These are phyloP conservation scores for Austrofundulus limnaeus DNA, from an alignment of 2,113 vertebrate genomes.

Conservation along the genomic window DNA sequence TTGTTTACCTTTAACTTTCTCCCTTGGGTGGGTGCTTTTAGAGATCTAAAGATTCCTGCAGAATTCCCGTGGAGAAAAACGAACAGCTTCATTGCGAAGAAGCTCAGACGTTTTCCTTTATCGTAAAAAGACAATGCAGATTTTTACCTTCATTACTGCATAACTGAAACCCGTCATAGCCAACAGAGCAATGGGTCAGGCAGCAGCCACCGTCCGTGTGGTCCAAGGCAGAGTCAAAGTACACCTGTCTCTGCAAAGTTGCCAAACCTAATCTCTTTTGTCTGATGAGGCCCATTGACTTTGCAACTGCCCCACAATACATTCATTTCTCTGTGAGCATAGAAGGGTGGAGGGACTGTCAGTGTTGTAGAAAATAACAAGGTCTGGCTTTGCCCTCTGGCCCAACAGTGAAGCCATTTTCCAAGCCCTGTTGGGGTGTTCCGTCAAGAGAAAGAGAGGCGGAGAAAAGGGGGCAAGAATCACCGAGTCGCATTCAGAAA, in stretches of 20 bases:
- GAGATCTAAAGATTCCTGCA: constrained; percentile 55
- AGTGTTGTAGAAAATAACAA: constrained; percentile 58
- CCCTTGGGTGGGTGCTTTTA: constrained; percentile 45
- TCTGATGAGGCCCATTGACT: constrained; percentile 70
- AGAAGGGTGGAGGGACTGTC: constrained; percentile 40
- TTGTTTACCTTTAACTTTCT: constrained; percentile 61
- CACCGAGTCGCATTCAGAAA: constrained; percentile 73
- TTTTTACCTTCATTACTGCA: constrained; percentile 1
- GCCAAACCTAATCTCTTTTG: constrained; percentile 75
- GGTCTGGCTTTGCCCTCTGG: constrained; percentile 65
- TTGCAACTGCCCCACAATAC: constrained; percentile 64
- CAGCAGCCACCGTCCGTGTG: constrained; percentile 53
- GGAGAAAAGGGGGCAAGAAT: constrained; percentile 75
- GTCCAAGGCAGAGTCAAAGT: constrained; percentile 60
- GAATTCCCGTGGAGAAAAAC: constrained; percentile 37
- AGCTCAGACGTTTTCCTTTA: constrained; percentile 3
- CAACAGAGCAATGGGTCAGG: constrained; percentile 25
- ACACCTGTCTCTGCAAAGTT: constrained; percentile 75
- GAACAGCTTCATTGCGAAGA: constrained; percentile 1
- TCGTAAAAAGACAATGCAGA: constrained; percentile 18
- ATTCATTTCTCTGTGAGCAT: constrained; percentile 63
- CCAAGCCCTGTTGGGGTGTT: constrained; percentile 76
- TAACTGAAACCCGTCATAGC: constrained; percentile 33
- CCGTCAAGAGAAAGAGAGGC: constrained; percentile 67
- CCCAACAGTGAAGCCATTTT: constrained; percentile 77